phyloP scores from a whole-genome alignment of 2,888 invertebrate species.

The Coremacera marginata region DNA sequence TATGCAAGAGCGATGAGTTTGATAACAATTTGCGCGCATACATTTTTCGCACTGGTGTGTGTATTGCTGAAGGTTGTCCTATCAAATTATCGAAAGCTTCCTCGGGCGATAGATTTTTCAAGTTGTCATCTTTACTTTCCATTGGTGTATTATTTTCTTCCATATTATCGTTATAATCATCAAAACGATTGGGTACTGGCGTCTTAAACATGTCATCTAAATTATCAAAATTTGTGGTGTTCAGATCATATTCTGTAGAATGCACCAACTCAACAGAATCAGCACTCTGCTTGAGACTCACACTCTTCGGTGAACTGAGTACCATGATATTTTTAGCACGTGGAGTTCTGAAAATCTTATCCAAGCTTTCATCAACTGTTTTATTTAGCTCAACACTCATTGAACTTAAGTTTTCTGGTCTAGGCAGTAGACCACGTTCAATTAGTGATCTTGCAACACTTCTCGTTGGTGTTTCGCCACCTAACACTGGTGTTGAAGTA shows the following conservation, averaged over 20 bases:
- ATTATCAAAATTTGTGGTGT: conserved; percentile 53
- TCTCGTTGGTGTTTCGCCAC: conserved; percentile 36
- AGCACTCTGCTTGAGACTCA: conserved; percentile 54
- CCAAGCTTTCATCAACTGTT: conserved; percentile 48
- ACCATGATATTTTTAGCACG: conserved; percentile 63
- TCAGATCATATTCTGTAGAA: conserved; percentile 59
- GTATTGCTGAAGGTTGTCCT: conserved; percentile 51
- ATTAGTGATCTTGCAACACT: neutral
- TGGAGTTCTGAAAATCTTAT: conserved; percentile 62
- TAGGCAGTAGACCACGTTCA: neutral
- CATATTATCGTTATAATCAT: conserved; percentile 11
- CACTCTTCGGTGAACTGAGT: conserved; percentile 61
- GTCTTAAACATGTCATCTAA: conserved; percentile 62
- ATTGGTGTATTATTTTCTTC: neutral
- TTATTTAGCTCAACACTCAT: neutral
- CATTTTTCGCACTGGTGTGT: conserved; percentile 46
- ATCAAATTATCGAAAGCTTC: conserved; percentile 54
- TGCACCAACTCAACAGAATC: conserved; percentile 52
- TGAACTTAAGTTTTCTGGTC: neutral
- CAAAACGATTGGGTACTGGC: conserved; percentile 47
- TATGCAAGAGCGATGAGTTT: neutral
- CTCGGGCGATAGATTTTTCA: conserved; percentile 43
- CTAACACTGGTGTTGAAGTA: conserved; percentile 52
- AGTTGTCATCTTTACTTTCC: neutral
- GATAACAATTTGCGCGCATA: conserved; percentile 44